Base-by-base conservation (phyloP, 2,888 invertebrate species). In the Teinopalpus imperialis region DNA sequence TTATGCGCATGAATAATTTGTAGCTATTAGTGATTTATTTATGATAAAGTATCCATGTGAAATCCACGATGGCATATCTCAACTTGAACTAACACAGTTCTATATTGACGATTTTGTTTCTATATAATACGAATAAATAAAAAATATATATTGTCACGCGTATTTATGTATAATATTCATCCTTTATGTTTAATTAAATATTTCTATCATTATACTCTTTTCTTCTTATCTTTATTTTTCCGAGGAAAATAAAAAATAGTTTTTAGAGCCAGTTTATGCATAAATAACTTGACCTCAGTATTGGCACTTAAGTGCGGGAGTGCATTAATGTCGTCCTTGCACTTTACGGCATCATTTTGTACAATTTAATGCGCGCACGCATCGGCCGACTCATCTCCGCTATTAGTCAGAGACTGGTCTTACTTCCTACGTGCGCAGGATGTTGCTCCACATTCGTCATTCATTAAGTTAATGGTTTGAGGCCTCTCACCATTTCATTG, bases 1-100 rank as follows among this genome's bases (percentile, higher is more conserved):
- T 65, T 82, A 86, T 87, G 87, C 80, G 86, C 87, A 87, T 87
- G 85, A 81, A 86, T 87, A 87, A 87, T 86, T 76, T 80, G 81
- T 71, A 69, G 66, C 70, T 66, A 82, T 83, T 85, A 80, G 63
- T 81, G 76, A 85, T 85, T 83, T 83, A 82, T 82, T 59, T 75
- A 79, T 75, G 77, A 81, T 85, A 80, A 75, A 79, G 68, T 57
- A 69, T 61, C 67, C 61, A 62, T 60, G 67, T 59, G 73, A 67
- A 74, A 72, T 74, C 65, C 74, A 75, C 74, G 74, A 75, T 69
- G 40, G 20, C 66, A 68, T 66, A 68, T 61, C 61, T 49, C 20
- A 14, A 24, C 16, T 23, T 26, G 26, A n/a, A n/a, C 14, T 34
- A 34, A 43, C 29, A 43, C n/a, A 21, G 13, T 35, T 35, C 12